Evolutionary conservation across 2,797 vertebrate species (phyloP).

Genomic region (Phrynocephalus forsythii): DNA sequence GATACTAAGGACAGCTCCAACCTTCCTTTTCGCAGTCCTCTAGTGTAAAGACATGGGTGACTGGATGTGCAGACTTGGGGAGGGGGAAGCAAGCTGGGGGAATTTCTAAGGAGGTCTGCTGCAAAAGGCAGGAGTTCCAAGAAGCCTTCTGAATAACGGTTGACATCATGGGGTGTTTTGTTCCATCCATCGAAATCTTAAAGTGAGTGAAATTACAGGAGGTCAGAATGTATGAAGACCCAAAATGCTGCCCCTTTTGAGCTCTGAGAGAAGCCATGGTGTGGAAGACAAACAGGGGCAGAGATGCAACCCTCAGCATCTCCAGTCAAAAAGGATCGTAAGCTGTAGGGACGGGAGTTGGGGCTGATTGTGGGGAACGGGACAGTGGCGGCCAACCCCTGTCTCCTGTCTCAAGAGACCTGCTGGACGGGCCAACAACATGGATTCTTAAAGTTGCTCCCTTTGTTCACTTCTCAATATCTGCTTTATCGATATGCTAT

Average conservation of each 20-base stretch:
- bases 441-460: not conserved
- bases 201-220: constrained; percentile 26
- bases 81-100: not conserved
- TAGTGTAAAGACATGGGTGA: constrained; percentile 46
- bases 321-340: not conserved
- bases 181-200: not conserved
- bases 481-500: constrained; percentile 20
- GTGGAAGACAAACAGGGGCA: not conserved
- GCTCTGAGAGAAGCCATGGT: not conserved
- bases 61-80: constrained; percentile 42
- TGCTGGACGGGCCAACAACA: not conserved
- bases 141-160: not conserved
- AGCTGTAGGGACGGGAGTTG: no score
- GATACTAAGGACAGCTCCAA: not conserved
- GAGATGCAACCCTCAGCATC: not conserved
- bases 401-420: not conserved
- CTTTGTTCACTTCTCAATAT: constrained; percentile 5
- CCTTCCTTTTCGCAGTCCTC: constrained; percentile 45
- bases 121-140: constrained; percentile 26
- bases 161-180: constrained; percentile 19
- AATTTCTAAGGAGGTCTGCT: constrained; percentile 18
- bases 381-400: not conserved
- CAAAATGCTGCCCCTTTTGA: not conserved
- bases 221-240: constrained; percentile 11
- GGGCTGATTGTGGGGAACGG: no score